Conservation (phyloP, 2,113 vertebrate genomes). For the Cephalophus harveyi region DNA sequence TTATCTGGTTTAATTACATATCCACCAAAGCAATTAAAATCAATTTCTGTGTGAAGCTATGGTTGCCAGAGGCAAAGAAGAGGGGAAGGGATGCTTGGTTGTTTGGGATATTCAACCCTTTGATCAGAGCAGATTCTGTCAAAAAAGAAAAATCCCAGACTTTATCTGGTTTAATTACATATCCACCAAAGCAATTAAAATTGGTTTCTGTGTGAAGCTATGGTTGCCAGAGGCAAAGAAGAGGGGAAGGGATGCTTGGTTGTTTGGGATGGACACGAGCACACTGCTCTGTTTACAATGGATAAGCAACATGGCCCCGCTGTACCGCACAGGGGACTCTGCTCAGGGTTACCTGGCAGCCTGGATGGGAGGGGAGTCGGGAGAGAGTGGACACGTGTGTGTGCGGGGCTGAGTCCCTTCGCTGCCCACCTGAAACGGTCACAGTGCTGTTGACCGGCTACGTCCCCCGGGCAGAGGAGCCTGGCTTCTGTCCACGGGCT, state of each 20-base stretch:
- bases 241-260: background rate
- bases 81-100: background rate
- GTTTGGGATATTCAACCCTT: too few species aligned
- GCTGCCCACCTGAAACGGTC: fast-evolving
- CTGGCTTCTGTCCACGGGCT: background rate
- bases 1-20: background rate
- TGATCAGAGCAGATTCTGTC: background rate
- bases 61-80: background rate
- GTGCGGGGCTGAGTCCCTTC: fast-evolving
- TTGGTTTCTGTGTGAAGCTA: background rate
- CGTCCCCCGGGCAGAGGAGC: background rate
- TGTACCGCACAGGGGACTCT: background rate
- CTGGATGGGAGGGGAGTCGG: background rate
- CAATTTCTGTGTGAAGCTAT: background rate
- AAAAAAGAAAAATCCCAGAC: background rate
- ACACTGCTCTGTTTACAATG: background rate
- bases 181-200: background rate
- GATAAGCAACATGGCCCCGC: fast-evolving
- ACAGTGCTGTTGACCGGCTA: background rate
- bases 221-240: background rate
- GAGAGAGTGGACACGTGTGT: background rate
- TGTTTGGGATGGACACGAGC: background rate
- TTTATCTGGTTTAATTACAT: background rate
- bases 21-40: background rate
- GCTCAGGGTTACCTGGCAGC: background rate